Evolutionary conservation across 1,140 invertebrate genomes (phyloP), one percentile per base, ranked within the genome.

Genomic region (Drosophila carrolli): DNA sequence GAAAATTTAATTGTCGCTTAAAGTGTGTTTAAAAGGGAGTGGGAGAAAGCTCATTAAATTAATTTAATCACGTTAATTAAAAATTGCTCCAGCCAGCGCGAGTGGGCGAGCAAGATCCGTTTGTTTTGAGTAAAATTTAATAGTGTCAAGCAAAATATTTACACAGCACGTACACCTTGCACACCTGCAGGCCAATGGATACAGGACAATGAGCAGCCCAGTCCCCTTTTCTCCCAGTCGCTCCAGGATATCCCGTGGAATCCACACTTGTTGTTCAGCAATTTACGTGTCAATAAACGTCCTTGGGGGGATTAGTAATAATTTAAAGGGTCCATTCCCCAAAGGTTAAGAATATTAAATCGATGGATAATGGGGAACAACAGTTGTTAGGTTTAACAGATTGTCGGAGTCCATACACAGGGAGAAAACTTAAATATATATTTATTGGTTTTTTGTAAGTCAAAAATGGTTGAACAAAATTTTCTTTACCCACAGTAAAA

Each of bases 21-120:
- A 84, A 84, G 81, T 76, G 72, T 76, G 66, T 84, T 81, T 75
- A 46, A 56, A 56, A 71, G 65, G 50, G 37, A 60, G 51, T 50
- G 40, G 46, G 16, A 35, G 47, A 40, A 38, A 46, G 72, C 81
- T 84, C 81, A 84, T 84, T 84, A 84, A 84, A 84, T 84, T 84
- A 84, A 84, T 84, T 84, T 84, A 84, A 84, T 84, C 81, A 84
- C 81, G 61, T 84, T 84, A 84, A 84, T 84, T 84, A 84, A 84
- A 84, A 84, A 84, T 60, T 56, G 54, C 61, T 54, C 37, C 32
- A 47, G 32, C 54, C 7, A 29, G 41, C 35, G 13, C 32, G 13
- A 13, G 10, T 47, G 16, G 13, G 41, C 19, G 61, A 16, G 32
- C 16, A 41, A 19, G 10, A 55, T 43, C 35, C 61, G 72, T 70